A percentile compares a stretch with the other conserved stretches of the same genome.
Conservation (phyloP, 2,888 invertebrate species). For the Gisinianus flammeolus region DNA sequence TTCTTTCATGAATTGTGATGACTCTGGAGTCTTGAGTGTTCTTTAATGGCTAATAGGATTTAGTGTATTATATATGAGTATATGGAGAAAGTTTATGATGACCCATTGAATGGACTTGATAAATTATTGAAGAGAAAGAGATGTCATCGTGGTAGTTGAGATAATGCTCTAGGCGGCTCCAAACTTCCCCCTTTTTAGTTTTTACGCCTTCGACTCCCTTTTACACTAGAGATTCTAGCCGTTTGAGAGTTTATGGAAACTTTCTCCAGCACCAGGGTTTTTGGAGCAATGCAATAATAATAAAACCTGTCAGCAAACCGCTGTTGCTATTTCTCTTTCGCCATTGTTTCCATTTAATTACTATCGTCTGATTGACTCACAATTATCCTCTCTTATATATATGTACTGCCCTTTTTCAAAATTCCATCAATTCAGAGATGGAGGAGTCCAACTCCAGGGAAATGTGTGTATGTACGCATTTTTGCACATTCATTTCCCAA, state of each 20-base stretch:
- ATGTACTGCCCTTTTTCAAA: not conserved
- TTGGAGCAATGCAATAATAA: too few species aligned
- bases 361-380: not conserved
- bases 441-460: too few species aligned
- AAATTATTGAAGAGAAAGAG: too few species aligned
- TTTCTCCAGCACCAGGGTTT: not conserved
- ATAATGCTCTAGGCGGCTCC: not conserved
- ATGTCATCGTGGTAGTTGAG: not conserved
- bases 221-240: not conserved
- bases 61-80: not conserved
- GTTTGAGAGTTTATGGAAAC: not conserved
- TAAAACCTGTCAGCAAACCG: not conserved
- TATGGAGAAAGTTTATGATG: not conserved
- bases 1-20: not conserved
- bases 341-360: not conserved
- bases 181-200: not conserved
- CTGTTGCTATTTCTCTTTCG: not conserved
- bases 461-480: too few species aligned
- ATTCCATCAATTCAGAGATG: too few species aligned
- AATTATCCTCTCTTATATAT: not conserved
- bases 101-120: too few species aligned
- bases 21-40: not conserved
- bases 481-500: too few species aligned
- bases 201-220: not conserved
- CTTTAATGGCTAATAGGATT: not conserved